Evolutionary conservation across 2,888 invertebrate genomes (phyloP).

Genomic region (Deroplatys truncata): DNA sequence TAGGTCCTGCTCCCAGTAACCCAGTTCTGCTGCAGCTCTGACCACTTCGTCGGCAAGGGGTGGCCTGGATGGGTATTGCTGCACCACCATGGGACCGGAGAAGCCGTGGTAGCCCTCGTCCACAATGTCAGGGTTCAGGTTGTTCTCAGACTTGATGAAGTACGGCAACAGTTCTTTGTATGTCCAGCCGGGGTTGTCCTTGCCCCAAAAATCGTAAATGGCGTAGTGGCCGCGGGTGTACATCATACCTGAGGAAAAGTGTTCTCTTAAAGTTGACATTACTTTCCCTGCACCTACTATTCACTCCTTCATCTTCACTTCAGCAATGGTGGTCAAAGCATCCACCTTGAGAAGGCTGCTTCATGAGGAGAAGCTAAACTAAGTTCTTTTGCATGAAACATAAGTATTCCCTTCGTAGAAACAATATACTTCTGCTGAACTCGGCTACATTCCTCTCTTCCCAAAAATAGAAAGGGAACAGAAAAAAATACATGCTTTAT

Average conservation of each 20-base stretch:
- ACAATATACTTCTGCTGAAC: too few relatives aligned
- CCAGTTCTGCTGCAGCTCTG: constrained; percentile 42
- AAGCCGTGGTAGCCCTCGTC: constrained; percentile 41
- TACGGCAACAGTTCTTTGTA: constrained; percentile 40
- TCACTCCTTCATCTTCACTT: too few relatives aligned
- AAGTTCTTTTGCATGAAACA: too few relatives aligned
- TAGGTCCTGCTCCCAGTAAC: constrained; percentile 43
- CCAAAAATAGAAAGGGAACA: too few relatives aligned
- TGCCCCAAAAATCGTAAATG: constrained; percentile 67
- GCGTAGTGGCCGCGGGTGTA: constrained; percentile 56
- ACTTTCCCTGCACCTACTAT: too few relatives aligned
- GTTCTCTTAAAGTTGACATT: too few relatives aligned
- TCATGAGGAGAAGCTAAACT: too few relatives aligned
- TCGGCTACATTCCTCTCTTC: too few relatives aligned
- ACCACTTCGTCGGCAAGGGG: constrained; percentile 41
- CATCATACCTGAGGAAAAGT: constrained; percentile 45
- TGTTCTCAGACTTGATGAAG: constrained; percentile 43
- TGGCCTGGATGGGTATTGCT: constrained; percentile 43
- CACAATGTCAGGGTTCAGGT: constrained; percentile 22
- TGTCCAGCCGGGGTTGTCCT: constrained; percentile 55
- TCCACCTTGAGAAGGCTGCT: too few relatives aligned
- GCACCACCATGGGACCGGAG: constrained; percentile 43
- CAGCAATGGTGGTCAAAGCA: too few relatives aligned
- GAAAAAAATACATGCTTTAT: too few relatives aligned
- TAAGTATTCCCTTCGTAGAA: too few relatives aligned